A percentile compares a stretch with the other conserved stretches of the same genome.
Evolutionary conservation across 1,140 invertebrate species (phyloP).

Genomic region (Oncopodura yosiiana): DNA sequence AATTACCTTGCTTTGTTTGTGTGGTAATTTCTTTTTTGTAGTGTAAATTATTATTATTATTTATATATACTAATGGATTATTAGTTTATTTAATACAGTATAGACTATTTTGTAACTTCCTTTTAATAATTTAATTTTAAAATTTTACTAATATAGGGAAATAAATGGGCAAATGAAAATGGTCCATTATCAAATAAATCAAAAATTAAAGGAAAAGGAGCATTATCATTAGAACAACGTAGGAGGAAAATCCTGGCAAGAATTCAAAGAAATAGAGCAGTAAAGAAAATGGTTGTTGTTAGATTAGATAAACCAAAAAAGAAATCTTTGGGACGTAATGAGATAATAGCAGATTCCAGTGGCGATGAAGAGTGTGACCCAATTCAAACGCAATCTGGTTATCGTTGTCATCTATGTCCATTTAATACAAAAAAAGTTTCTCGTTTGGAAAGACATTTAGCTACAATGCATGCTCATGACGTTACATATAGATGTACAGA

Average conservation of each 20-base stretch:
- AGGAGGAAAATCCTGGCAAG: conserved; percentile 20
- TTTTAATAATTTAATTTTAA: background rate
- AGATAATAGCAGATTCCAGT: conserved; percentile 29
- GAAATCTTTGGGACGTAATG: conserved; percentile 11
- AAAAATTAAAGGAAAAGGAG: conserved; percentile 19
- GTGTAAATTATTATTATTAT: no score
- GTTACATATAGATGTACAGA: conserved; percentile 53
- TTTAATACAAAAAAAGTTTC: conserved; percentile 44
- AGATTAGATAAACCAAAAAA: conserved; percentile 24
- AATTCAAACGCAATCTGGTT: conserved; percentile 27
- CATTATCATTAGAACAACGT: conserved; percentile 22
- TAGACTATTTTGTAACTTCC: no score
- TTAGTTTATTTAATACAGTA: no score
- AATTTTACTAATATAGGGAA: conserved; percentile 5
- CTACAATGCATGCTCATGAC: conserved; percentile 47
- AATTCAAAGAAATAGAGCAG: conserved; percentile 22
- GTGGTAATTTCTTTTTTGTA: no score
- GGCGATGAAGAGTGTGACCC: conserved; percentile 36
- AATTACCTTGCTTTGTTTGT: no score
- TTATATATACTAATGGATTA: no score
- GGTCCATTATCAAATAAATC: conserved; percentile 9
- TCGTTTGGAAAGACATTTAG: conserved; percentile 46
- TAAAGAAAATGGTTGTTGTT: conserved; percentile 29
- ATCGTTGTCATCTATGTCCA: conserved; percentile 45
- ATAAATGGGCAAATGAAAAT: conserved; percentile 26